A percentile compares a stretch with the other conserved stretches of the same genome.
Evolutionary conservation across 2,113 vertebrate genomes (phyloP).

Genomic region (Paedocypris sp.): DNA sequence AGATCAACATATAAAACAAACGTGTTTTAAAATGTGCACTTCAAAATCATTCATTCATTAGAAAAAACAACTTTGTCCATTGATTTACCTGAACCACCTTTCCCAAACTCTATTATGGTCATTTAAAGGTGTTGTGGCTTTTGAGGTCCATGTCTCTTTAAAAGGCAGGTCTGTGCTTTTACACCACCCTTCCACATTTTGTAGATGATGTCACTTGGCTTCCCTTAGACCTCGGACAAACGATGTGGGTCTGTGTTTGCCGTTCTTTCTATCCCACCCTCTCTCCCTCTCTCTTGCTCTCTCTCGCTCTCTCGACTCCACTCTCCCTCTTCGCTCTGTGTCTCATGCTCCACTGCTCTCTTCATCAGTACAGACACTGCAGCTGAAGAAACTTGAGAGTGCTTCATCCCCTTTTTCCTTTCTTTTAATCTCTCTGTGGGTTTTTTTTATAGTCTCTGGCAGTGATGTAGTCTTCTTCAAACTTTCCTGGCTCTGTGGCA

Average conservation of each 20-base stretch:
- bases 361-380: slow-evolving; percentile 25
- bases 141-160: slow-evolving; percentile 43
- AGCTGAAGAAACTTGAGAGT: slow-evolving; percentile 29
- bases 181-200: slow-evolving; percentile 34
- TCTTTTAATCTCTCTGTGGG: slow-evolving; percentile 26
- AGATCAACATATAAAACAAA: too few relatives aligned
- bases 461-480: slow-evolving; percentile 41
- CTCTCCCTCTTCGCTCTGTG: slow-evolving; percentile 1
- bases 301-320: slow-evolving; percentile 1
- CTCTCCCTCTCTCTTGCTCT: slow-evolving; percentile 3
- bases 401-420: slow-evolving; percentile 12
- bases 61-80: too few relatives aligned
- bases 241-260: slow-evolving; percentile 31
- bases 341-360: slow-evolving; percentile 20
- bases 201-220: slow-evolving; percentile 52
- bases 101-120: too few relatives aligned
- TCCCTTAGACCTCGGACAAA: slow-evolving; percentile 41
- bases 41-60: too few relatives aligned
- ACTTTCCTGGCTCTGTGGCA: slow-evolving; percentile 29
- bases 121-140: too few relatives aligned
- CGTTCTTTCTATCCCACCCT: slow-evolving; percentile 9
- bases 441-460: slow-evolving; percentile 19
- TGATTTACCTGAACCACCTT: too few relatives aligned
- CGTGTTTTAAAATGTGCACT: too few relatives aligned
- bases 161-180: slow-evolving; percentile 44